A percentile compares a stretch with the other conserved stretches of the same genome.
phyloP scores from a whole-genome alignment of 2,888 invertebrate species.

The Halictus ligatus region DNA sequence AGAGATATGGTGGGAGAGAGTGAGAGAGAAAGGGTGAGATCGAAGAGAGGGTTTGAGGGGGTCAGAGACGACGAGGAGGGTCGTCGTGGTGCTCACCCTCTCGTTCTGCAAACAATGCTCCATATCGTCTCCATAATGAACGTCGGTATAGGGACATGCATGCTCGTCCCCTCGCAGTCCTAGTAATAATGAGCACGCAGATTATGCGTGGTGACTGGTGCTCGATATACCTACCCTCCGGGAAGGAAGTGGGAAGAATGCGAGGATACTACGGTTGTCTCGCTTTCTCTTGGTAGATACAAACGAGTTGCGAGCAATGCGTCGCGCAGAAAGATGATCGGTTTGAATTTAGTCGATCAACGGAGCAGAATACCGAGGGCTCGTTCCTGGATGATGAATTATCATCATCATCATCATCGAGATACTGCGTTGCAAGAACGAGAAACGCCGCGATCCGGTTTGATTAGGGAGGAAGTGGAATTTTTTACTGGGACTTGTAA shows the following conservation, averaged over 20 bases:
- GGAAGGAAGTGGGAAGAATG: conserved; percentile 71
- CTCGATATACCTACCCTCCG: conserved; percentile 77
- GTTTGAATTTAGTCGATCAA: conserved; percentile 60
- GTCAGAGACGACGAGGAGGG: conserved; percentile 61
- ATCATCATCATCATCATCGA: neutral
- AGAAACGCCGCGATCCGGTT: neutral
- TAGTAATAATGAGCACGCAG: conserved; percentile 84
- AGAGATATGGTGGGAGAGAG: neutral
- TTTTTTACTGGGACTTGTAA: neutral
- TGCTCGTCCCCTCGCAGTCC: conserved; percentile 78
- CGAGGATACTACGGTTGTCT: conserved; percentile 57
- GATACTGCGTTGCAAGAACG: neutral
- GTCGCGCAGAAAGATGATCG: conserved; percentile 37
- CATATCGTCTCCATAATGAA: conserved; percentile 84
- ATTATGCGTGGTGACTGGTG: conserved; percentile 84
- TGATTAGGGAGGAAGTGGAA: neutral
- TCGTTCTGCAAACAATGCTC: conserved; percentile 84
- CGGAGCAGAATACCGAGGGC: neutral
- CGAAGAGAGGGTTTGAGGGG: conserved; percentile 23
- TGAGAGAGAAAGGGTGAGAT: neutral
- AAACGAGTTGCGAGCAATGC: conserved; percentile 63
- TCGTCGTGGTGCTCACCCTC: conserved; percentile 79
- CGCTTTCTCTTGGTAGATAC: conserved; percentile 47
- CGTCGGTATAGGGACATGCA: conserved; percentile 73
- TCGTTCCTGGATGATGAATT: neutral